Base-by-base conservation (phyloP, 1,140 invertebrate species). In the Diplogasteroides magnus region DNA sequence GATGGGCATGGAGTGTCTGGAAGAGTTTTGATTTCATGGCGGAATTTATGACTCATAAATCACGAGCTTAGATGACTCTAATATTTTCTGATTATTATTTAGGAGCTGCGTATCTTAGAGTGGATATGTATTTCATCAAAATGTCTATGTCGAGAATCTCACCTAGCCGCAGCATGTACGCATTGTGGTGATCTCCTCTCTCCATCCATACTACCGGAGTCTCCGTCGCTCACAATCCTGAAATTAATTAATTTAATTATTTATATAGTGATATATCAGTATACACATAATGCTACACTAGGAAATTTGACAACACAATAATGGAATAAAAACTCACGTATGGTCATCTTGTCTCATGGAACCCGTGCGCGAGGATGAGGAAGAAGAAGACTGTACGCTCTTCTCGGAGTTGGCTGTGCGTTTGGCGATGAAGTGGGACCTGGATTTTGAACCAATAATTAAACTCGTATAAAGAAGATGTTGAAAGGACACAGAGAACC, bases 331-430 rank as follows among this genome's bases (percentile, higher is more conserved):
- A 19, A 48, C 37, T 48, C 37, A 48, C 37, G 6, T 11, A 6
- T 48, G 6, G 6, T 48, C 75, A 61, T 58, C 25, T 31, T 61
- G 56, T 63, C 57, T 32, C 23, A 27, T 1, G 31, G n/a, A n/a
- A 37, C 28, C 6, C 26, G 27, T 31, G n/a, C 27, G 19, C 27
- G 32, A 55, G 29, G 68, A 56, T 19, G 37, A 32, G 26, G 59
- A 26, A 55, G 63, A 26, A 23, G 59, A n/a, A 15, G 27, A 26
- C n/a, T n/a, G n/a, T n/a, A n/a, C n/a, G n/a, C n/a, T n/a, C 31
- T 32, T 27, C 37, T 73, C 57, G 72, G 61, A 27, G 32, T 26
- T n/a, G 31, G 31, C 31, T n/a, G 26, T 31, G 37, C 37, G 37
- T 19, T 48, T 48, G 37, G 6, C 6, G 19, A 48, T 19, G 37